Evolutionary conservation across 2,888 invertebrate species (phyloP).

Genomic region (Hirtodrosophila duncani): DNA sequence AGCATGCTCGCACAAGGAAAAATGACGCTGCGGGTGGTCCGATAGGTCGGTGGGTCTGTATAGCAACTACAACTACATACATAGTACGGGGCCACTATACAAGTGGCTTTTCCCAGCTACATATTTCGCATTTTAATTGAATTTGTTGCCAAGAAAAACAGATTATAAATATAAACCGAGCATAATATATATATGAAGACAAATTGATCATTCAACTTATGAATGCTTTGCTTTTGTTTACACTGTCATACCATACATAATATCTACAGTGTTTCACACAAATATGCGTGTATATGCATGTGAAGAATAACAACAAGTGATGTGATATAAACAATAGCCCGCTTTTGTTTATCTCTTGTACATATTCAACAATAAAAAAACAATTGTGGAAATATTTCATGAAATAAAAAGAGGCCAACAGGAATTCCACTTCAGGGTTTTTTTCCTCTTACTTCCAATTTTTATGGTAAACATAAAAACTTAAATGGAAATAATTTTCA

Average conservation of each 20-base stretch:
- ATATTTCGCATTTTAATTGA: slow-evolving; percentile 36
- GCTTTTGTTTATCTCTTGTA: slow-evolving; percentile 27
- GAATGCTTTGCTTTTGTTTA: slow-evolving; percentile 31
- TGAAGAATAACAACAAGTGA: slow-evolving; percentile 2
- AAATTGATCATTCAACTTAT: slow-evolving; percentile 21
- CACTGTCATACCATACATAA: slow-evolving; percentile 1
- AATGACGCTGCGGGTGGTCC: slow-evolving; percentile 34
- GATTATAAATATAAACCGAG: slow-evolving; percentile 11
- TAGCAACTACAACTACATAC: slow-evolving; percentile 12
- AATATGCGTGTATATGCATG: slow-evolving; percentile 9
- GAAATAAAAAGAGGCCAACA: no score
- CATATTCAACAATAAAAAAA: slow-evolving; percentile 14
- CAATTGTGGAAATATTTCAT: slow-evolving; percentile 24
- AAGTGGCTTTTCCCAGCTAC: slow-evolving; percentile 8
- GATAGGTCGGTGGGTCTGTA: slow-evolving; percentile 1
- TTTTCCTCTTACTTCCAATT: no score
- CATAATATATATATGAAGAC: no score
- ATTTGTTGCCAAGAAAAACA: slow-evolving; percentile 13
- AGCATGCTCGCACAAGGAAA: no score
- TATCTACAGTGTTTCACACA: not conserved
- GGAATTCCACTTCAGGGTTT: no score
- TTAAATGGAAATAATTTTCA: no score
- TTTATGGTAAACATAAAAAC: no score
- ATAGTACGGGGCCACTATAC: slow-evolving; percentile 7
- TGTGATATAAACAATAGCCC: slow-evolving; percentile 29